Percentiles rank a stretch among this genome's conserved stretches.
Conservation (phyloP, 2,797 vertebrate genomes). For the Rhodeus uyekii region DNA sequence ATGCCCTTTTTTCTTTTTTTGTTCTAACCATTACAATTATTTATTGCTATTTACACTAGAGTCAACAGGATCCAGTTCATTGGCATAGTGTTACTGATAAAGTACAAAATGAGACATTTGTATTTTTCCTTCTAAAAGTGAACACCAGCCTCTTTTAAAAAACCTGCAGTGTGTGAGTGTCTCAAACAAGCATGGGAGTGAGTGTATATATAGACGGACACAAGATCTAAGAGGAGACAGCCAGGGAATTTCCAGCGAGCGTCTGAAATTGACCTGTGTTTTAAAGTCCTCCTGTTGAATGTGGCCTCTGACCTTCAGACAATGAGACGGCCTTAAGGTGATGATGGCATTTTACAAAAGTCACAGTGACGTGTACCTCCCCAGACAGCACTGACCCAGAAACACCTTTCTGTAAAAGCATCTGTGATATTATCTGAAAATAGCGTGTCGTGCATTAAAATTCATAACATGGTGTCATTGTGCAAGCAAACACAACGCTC, state of each 20-base stretch:
- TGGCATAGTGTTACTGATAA: slow-evolving; percentile 32
- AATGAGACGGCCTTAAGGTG: slow-evolving; percentile 16
- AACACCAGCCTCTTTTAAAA: slow-evolving; percentile 20
- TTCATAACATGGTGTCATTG: neutral
- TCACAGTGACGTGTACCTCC: neutral
- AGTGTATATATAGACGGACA: slow-evolving; percentile 23
- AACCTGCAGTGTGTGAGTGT: slow-evolving; percentile 29
- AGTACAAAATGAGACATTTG: slow-evolving; percentile 42
- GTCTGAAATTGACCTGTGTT: slow-evolving; percentile 33
- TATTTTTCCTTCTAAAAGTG: slow-evolving; percentile 32
- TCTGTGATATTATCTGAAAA: slow-evolving; percentile 22
- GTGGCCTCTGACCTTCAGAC: slow-evolving; percentile 23
- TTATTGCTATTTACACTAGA: neutral
- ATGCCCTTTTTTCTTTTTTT: neutral
- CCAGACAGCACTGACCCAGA: neutral
- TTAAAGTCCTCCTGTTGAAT: slow-evolving; percentile 7
- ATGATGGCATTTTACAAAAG: slow-evolving; percentile 4
- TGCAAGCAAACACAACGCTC: neutral
- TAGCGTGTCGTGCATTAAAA: neutral
- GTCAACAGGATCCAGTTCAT: slow-evolving; percentile 10
- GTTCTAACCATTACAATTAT: neutral
- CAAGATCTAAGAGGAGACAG: slow-evolving; percentile 23
- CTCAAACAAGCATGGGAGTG: neutral
- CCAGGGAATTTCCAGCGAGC: slow-evolving; percentile 33
- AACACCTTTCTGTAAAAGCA: slow-evolving; percentile 3